Evolutionary conservation across 2,113 vertebrate species (phyloP), one percentile per base, ranked within the genome.

Genomic region (Cyprinus carpio): DNA sequence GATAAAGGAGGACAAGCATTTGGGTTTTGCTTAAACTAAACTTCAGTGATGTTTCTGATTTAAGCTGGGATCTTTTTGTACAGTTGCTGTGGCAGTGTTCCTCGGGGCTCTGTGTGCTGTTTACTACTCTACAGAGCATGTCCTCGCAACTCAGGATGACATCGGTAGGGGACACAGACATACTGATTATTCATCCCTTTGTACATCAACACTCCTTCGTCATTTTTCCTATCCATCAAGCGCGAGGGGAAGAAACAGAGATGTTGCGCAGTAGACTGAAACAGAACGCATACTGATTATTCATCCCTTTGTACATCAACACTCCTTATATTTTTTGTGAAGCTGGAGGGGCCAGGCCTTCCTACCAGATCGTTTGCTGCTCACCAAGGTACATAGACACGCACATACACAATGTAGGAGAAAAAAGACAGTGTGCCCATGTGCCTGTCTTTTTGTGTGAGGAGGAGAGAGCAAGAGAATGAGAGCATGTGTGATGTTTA

Each of bases 401-500:
- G 9, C 40, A 67, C 20, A 34, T 8, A 54, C 27, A 82, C 43
- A 80, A 23, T n/a, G 27, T 34, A 51, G 18, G 11, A 49, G 23
- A 15, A 62, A 18, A 51, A 82, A 69, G 29, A 51, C 16, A 46
- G 60, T 25, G 15, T 77, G 3, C 58, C 8, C 67, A 25, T 82
- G 51, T 77, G 60, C 75, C 4, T 76, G 46, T 82, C 8, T 67
- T 7, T 81, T 27, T 81, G 67, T 82, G 77, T 54, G 23, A 56
- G n/a, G 79, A 31, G 62, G 62, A 69, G 80, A 49, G 27, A 69
- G 62, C 10, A 11, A 69, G 34, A n/a, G 75, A 27, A 51, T 6
- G 75, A 67, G n/a, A 82, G 74, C 75, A 82, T 83, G 85, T 82
- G 87, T 72, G 75, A 86, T 86, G 81, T 71, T 86, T 88, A 86